phyloP scores from a whole-genome alignment of 1,140 invertebrate species.

The Drosophila fuyamai region DNA sequence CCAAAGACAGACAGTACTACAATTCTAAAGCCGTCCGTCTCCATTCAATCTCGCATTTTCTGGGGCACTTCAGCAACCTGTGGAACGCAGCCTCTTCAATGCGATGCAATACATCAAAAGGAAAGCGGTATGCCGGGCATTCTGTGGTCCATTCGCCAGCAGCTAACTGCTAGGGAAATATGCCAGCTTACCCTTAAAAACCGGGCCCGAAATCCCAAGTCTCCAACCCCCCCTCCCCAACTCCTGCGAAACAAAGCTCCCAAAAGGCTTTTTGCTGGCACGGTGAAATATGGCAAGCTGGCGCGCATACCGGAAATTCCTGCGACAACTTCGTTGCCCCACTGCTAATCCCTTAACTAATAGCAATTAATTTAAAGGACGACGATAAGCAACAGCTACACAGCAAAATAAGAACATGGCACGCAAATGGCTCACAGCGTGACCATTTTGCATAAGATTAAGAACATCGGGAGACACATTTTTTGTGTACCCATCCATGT shows the following conservation, averaged over 20 bases:
- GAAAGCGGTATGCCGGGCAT: conserved; percentile 79
- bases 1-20: conserved; percentile 30
- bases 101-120: conserved; percentile 81
- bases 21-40: conserved; percentile 2
- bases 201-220: conserved; percentile 26
- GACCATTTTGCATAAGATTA: conserved; percentile 83
- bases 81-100: conserved; percentile 82
- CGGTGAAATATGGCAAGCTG: conserved; percentile 72
- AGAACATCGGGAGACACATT: conserved; percentile 76
- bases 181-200: conserved; percentile 33
- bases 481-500: conserved; percentile 55
- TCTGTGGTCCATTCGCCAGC: conserved; percentile 45
- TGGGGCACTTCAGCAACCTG: conserved; percentile 70
- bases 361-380: conserved; percentile 84
- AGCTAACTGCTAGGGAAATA: conserved; percentile 60
- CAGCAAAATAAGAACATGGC: conserved; percentile 46
- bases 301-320: conserved; percentile 82
- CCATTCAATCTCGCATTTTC: conserved; percentile 35
- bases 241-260: background rate
- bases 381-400: conserved; percentile 80
- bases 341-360: conserved; percentile 84
- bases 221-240: background rate
- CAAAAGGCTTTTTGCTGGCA: conserved; percentile 43
- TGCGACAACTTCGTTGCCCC: conserved; percentile 76
- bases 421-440: conserved; percentile 81